Evolutionary conservation across 1,140 invertebrate genomes (phyloP).

Genomic region (Drusus annulatus): DNA sequence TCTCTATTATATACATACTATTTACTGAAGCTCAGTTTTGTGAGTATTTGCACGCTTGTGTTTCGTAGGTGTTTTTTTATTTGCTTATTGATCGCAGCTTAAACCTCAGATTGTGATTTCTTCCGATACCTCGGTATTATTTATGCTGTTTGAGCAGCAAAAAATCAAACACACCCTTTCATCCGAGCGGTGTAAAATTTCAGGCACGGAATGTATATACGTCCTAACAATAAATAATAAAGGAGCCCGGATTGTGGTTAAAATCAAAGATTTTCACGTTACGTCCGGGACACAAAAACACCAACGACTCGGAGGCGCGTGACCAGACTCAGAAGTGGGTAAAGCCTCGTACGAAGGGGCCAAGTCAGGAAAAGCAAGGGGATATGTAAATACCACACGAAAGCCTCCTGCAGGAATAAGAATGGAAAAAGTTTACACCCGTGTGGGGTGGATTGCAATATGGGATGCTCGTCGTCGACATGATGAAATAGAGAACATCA

Average conservation of each 20-base stretch:
- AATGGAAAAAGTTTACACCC: constrained; percentile 17
- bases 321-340: constrained; percentile 46
- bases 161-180: constrained; percentile 23
- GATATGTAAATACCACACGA: constrained; percentile 35
- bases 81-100: too few relatives aligned
- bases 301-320: constrained; percentile 43
- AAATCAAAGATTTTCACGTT: constrained; percentile 45
- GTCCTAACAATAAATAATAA: constrained; percentile 46
- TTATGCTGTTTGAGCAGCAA: not conserved
- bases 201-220: constrained; percentile 34
- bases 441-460: constrained; percentile 27
- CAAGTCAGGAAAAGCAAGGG: constrained; percentile 27
- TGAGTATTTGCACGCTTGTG: too few relatives aligned
- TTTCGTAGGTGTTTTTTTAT: too few relatives aligned
- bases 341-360: constrained; percentile 3
- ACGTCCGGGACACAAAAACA: constrained; percentile 36
- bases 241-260: constrained; percentile 44
- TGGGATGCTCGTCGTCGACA: not conserved
- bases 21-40: too few relatives aligned
- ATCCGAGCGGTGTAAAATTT: constrained; percentile 1
- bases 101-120: too few relatives aligned
- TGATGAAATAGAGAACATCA: constrained; percentile 23
- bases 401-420: constrained; percentile 29
- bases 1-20: too few relatives aligned
- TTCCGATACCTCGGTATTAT: too few relatives aligned